These are phyloP conservation scores for Cranoglanis bouderius DNA, from an alignment of 2,113 vertebrate genomes.

Conservation along the genomic window DNA sequence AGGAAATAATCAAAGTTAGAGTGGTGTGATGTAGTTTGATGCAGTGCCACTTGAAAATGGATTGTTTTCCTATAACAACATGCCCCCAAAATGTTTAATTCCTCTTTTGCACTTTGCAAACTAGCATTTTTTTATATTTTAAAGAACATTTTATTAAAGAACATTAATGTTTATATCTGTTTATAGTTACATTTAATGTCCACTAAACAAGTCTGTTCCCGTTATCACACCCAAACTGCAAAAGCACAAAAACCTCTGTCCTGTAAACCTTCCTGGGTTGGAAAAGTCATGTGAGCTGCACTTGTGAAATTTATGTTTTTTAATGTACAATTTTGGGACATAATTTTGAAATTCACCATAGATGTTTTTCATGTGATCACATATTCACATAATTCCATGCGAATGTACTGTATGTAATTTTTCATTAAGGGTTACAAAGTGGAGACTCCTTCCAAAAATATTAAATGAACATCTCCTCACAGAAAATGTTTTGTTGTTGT, in stretches of 20 bases:
- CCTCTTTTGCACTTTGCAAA: neutral
- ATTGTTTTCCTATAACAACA: neutral
- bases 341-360: too few species aligned
- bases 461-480: neutral
- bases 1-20: neutral
- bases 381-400: too few species aligned
- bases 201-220: neutral
- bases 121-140: neutral
- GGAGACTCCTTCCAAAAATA: neutral
- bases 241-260: neutral
- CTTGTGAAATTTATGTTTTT: too few species aligned
- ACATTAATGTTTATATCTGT: neutral
- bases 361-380: too few species aligned
- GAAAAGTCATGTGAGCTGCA: neutral
- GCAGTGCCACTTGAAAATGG: neutral
- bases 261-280: neutral
- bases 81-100: neutral
- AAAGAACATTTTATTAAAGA: too few species aligned
- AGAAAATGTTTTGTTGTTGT: too few species aligned
- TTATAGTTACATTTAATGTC: neutral
- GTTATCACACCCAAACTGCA: neutral
- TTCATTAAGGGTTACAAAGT: neutral
- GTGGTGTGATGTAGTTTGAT: neutral
- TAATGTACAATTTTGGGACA: too few species aligned
- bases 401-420: too few species aligned